phyloP scores from a whole-genome alignment of 2,113 vertebrate genomes.

The Alectura lathami region DNA sequence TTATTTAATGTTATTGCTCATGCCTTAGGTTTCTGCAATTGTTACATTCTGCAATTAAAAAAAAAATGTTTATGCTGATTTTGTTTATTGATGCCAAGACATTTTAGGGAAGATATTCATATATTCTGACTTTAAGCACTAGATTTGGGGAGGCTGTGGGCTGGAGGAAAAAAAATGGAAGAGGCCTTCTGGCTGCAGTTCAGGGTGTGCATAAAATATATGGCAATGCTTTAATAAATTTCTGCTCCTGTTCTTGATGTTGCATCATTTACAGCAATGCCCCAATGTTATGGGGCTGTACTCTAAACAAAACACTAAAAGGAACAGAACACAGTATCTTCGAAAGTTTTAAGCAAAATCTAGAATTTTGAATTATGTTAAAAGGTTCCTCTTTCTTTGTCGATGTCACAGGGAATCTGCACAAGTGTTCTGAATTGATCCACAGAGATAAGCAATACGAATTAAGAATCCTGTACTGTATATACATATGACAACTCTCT shows the following conservation, averaged over 20 bases:
- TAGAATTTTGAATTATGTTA: neutral
- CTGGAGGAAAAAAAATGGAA: neutral
- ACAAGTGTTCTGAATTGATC: neutral
- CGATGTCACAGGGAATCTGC: neutral
- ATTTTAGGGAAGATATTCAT: neutral
- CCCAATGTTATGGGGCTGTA: neutral
- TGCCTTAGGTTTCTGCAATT: neutral
- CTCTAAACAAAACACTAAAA: neutral
- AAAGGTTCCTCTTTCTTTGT: fast-evolving
- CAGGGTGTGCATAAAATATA: neutral
- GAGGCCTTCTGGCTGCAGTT: neutral
- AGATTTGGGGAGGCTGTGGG: neutral
- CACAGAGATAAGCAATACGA: neutral
- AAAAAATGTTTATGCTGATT: neutral
- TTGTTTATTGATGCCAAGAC: neutral
- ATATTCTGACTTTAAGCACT: neutral
- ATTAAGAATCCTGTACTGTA: neutral
- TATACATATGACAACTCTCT: neutral
- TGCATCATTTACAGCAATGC: neutral
- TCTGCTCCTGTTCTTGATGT: neutral
- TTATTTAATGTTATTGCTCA: neutral
- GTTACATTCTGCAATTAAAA: neutral
- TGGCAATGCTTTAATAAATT: neutral
- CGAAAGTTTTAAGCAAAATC: neutral
- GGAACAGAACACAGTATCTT: neutral